These are phyloP conservation scores for Ochlodes sylvanus DNA, from an alignment of 2,888 invertebrate genomes.

Conservation along the genomic window DNA sequence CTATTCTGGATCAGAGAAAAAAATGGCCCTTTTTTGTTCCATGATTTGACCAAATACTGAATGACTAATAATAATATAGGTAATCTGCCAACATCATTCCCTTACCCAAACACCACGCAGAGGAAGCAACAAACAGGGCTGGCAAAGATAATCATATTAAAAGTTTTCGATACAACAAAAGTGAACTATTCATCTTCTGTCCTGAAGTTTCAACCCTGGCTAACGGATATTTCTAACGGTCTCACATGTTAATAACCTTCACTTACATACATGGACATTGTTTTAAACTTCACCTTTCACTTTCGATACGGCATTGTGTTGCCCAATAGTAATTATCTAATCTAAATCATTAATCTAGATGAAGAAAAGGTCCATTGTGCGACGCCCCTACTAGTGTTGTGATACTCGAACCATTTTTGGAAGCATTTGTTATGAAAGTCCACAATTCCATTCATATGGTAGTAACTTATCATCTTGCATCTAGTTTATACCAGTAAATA, in stretches of 20 bases:
- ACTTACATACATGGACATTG: constrained; percentile 52
- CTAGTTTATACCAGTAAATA: too few species aligned
- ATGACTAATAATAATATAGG: too few species aligned
- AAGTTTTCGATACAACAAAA: neutral
- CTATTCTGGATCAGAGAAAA: too few species aligned
- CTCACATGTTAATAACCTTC: constrained; percentile 45
- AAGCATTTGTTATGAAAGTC: neutral
- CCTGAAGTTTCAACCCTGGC: constrained; percentile 1
- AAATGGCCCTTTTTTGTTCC: too few species aligned
- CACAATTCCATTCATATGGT: too few species aligned
- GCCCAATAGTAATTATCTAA: constrained; percentile 66
- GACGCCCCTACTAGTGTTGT: constrained; percentile 42
- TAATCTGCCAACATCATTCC: too few species aligned
- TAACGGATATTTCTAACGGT: constrained; percentile 23
- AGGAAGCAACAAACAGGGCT: neutral
- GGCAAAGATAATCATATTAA: neutral
- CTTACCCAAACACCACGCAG: neutral
- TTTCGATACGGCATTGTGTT: constrained; percentile 58
- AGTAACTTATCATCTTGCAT: too few species aligned
- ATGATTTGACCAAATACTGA: too few species aligned
- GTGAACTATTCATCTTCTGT: neutral
- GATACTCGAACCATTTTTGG: neutral
- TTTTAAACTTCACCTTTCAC: constrained; percentile 64
- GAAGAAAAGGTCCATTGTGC: constrained; percentile 47
- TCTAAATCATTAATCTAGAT: constrained; percentile 65